Evolutionary conservation across 2,113 vertebrate genomes (phyloP).

Genomic region (Hassar affinis): DNA sequence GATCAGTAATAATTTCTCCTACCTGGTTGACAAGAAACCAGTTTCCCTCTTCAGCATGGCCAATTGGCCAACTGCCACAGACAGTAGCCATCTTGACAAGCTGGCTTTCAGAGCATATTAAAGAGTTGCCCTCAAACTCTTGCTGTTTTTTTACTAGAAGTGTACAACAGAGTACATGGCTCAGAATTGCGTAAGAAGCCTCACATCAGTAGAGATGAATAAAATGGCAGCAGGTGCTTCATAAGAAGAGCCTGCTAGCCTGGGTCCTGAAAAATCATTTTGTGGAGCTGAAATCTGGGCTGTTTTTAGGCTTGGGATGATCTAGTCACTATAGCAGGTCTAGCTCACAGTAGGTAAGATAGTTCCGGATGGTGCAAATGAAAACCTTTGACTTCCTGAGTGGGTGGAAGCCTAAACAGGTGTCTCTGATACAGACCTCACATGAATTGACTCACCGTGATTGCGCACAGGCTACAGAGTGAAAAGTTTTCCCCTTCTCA

Average conservation of each 20-base stretch:
- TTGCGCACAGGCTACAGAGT: conserved; percentile 46
- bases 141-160: conserved; percentile 16
- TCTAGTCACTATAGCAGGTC: conserved; percentile 12
- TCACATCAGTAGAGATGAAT: conserved; percentile 2
- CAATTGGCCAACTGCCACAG: neutral
- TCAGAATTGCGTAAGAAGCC: conserved; percentile 21
- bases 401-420: conserved; percentile 49
- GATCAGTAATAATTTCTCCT: conserved; percentile 53
- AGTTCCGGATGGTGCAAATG: conserved; percentile 57
- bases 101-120: neutral
- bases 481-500: conserved; percentile 50
- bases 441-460: conserved; percentile 59
- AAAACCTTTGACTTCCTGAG: conserved; percentile 61
- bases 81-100: conserved; percentile 3
- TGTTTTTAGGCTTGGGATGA: conserved; percentile 47
- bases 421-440: conserved; percentile 63
- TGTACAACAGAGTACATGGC: conserved; percentile 1
- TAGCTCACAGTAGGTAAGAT: conserved; percentile 46
- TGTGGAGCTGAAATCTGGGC: conserved; percentile 45
- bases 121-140: conserved; percentile 21
- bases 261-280: conserved; percentile 21
- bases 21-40: conserved; percentile 35
- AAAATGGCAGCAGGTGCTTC: conserved; percentile 33
- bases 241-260: conserved; percentile 18
- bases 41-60: conserved; percentile 4